phyloP scores from a whole-genome alignment of 2,797 vertebrate species.

The Leuciscus waleckii region DNA sequence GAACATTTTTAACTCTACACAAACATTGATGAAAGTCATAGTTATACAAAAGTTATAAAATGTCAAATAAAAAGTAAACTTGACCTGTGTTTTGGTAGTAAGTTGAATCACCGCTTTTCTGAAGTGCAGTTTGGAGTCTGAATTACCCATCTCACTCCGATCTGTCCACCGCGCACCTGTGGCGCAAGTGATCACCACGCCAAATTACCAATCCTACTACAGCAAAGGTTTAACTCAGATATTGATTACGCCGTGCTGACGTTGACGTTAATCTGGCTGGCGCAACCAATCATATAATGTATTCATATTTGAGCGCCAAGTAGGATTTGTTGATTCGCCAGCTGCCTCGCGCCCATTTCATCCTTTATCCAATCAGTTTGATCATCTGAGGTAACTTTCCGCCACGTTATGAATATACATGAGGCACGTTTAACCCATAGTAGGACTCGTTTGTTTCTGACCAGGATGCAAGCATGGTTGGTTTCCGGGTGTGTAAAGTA shows the following conservation, averaged over 20 bases:
- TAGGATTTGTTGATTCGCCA: background rate
- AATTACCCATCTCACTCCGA: slow-evolving; percentile 85
- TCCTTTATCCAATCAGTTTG: background rate
- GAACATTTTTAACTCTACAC: background rate
- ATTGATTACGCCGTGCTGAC: background rate
- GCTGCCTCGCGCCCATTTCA: background rate
- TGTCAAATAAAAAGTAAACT: background rate
- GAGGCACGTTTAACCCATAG: background rate
- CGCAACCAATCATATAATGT: background rate
- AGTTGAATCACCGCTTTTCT: slow-evolving; percentile 97
- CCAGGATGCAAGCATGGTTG: slow-evolving; percentile 12
- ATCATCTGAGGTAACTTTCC: rapidly evolving
- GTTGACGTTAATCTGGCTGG: background rate
- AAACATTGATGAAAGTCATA: background rate
- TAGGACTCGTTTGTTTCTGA: background rate
- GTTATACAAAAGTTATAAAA: too few relatives aligned
- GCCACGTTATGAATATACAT: background rate
- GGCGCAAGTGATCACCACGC: slow-evolving; percentile 15
- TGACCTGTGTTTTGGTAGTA: slow-evolving; percentile 96
- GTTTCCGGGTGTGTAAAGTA: slow-evolving; percentile 33
- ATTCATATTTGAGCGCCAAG: background rate
- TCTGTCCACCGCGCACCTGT: slow-evolving; percentile 21
- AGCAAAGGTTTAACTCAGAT: slow-evolving; percentile 9
- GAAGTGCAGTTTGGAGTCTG: slow-evolving; percentile 95
- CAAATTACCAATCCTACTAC: slow-evolving; percentile 1